phyloP scores from a whole-genome alignment of 2,797 vertebrate genomes.

The Pangasius larnaudii region DNA sequence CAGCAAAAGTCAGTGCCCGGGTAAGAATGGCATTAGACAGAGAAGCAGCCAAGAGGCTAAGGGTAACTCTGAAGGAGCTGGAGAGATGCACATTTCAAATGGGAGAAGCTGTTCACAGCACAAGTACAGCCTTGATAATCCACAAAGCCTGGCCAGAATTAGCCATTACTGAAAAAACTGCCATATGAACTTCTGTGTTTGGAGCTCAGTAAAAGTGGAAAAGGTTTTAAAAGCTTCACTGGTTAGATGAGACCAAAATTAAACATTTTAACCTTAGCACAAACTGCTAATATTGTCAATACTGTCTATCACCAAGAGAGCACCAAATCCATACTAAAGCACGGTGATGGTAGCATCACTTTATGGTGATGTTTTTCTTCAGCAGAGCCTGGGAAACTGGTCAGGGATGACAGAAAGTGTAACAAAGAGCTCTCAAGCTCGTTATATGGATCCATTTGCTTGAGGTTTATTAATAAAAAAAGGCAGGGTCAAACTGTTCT shows the following conservation, averaged over 20 bases:
- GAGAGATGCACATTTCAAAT: neutral
- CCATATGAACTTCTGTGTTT: neutral
- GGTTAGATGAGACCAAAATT: neutral
- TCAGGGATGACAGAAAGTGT: neutral
- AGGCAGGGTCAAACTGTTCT: neutral
- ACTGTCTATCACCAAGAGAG: neutral
- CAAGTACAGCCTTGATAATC: neutral
- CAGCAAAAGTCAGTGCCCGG: neutral
- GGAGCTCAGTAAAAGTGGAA: neutral
- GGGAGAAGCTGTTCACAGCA: neutral
- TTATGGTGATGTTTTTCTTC: neutral
- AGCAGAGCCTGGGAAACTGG: neutral
- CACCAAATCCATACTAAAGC: neutral
- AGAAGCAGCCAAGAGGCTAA: neutral
- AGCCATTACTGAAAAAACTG: neutral
- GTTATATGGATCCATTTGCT: neutral
- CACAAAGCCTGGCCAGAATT: neutral
- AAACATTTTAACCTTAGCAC: neutral
- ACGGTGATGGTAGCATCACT: neutral
- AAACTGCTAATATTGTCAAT: neutral
- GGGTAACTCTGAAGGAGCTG: neutral
- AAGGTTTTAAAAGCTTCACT: neutral
- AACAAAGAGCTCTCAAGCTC: neutral
- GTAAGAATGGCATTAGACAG: neutral
- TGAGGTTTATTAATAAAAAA: neutral